Conservation (phyloP, 2,113 vertebrate genomes). For the Trematomus loennbergii region DNA sequence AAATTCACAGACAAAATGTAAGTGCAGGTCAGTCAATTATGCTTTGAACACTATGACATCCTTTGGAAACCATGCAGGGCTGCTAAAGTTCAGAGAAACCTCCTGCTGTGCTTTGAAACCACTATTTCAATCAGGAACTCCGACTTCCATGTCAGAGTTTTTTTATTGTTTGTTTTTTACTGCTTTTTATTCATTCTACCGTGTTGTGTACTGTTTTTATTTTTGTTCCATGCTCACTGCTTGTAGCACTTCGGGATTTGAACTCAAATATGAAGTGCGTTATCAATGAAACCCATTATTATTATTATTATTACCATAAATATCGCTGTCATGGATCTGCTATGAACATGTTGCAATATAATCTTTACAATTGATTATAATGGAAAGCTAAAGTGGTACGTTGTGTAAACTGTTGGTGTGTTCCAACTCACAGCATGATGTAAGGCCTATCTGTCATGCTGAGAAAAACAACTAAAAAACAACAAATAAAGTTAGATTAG, state of each 20-base stretch:
- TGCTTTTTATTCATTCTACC: too few species aligned
- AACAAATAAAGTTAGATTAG: too few species aligned
- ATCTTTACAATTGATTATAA: neutral
- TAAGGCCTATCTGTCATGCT: neutral
- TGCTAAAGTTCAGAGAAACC: slow-evolving; percentile 36
- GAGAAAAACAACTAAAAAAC: slow-evolving; percentile 9
- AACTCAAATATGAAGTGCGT: too few species aligned
- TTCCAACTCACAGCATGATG: neutral
- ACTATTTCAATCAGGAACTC: slow-evolving; percentile 24
- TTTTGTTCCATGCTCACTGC: too few species aligned
- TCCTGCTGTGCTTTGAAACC: slow-evolving; percentile 18
- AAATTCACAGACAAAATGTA: slow-evolving; percentile 19
- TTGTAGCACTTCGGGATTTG: too few species aligned
- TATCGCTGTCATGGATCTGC: neutral
- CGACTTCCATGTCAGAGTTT: neutral
- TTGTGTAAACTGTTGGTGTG: neutral
- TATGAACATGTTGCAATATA: neutral
- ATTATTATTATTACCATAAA: neutral
- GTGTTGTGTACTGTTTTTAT: too few species aligned
- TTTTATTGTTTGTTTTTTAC: too few species aligned
- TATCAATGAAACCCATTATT: too few species aligned
- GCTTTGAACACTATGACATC: neutral
- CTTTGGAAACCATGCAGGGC: slow-evolving; percentile 17
- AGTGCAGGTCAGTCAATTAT: slow-evolving; percentile 15
- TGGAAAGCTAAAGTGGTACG: neutral